Evolutionary conservation across 2,113 vertebrate species (phyloP).

Genomic region (Echinops telfairi): DNA sequence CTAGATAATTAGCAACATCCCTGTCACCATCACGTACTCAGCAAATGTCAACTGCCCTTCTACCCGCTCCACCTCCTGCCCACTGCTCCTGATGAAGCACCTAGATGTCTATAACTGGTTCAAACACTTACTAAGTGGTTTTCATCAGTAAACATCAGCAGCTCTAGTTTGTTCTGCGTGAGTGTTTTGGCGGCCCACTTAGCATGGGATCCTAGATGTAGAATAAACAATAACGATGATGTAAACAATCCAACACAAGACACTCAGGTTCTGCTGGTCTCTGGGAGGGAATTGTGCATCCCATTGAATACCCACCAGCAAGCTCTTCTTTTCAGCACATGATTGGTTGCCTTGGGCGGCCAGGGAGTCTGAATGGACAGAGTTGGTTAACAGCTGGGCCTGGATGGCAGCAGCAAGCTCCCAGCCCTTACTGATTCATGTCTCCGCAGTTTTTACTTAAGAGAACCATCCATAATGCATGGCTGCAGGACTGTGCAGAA

Average conservation of each 20-base stretch:
- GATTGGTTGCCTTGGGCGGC: constrained; percentile 66
- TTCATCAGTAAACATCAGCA: neutral
- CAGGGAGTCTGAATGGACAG: constrained; percentile 62
- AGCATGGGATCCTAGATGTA: constrained; percentile 7
- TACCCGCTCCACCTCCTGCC: neutral
- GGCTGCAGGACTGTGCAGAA: constrained; percentile 42
- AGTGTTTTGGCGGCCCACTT: neutral
- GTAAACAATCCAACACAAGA: constrained; percentile 38
- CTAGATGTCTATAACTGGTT: neutral
- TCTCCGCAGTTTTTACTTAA: constrained; percentile 67
- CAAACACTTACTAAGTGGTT: neutral
- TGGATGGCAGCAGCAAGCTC: constrained; percentile 25
- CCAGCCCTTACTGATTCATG: constrained; percentile 61
- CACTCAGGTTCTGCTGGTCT: constrained; percentile 50
- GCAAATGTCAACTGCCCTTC: neutral
- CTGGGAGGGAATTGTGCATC: constrained; percentile 47
- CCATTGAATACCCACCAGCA: constrained; percentile 61
- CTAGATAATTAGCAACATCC: neutral
- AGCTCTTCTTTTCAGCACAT: constrained; percentile 64
- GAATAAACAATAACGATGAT: constrained; percentile 11
- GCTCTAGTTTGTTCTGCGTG: constrained; percentile 13
- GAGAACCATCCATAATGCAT: constrained; percentile 70
- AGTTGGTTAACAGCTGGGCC: constrained; percentile 57
- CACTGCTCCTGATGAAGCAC: neutral
- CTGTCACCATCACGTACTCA: neutral